A percentile compares a stretch with the other conserved stretches of the same genome.
phyloP scores from a whole-genome alignment of 1,140 invertebrate species.

The Drosophila mojavensis region DNA sequence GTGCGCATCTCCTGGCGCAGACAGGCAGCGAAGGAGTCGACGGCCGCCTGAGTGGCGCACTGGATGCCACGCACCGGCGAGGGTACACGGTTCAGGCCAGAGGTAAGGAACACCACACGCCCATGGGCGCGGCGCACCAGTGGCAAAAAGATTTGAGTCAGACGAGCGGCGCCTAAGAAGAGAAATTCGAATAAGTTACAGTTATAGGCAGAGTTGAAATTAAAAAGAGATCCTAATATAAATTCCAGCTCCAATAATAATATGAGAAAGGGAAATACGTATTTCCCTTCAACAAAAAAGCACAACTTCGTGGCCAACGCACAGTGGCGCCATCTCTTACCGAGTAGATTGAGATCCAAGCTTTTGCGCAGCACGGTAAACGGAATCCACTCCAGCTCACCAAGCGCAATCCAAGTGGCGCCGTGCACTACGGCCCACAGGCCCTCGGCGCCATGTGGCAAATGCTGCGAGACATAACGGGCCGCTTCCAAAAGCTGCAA shows the following conservation, averaged over 20 bases:
- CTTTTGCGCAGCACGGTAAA: slow-evolving; percentile 89
- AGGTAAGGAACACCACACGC: slow-evolving; percentile 88
- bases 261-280: no score
- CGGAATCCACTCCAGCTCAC: slow-evolving; percentile 95
- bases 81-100: slow-evolving; percentile 90
- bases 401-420: slow-evolving; percentile 93
- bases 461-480: slow-evolving; percentile 89
- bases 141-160: slow-evolving; percentile 92
- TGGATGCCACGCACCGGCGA: slow-evolving; percentile 92
- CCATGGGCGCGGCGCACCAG: slow-evolving; percentile 90
- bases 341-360: slow-evolving; percentile 91
- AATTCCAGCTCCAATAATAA: neutral
- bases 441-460: slow-evolving; percentile 90
- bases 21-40: slow-evolving; percentile 92
- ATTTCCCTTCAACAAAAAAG: neutral
- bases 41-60: slow-evolving; percentile 90
- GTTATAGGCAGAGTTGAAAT: neutral
- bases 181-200: slow-evolving; percentile 3
- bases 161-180: slow-evolving; percentile 86
- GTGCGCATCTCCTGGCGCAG: slow-evolving; percentile 92
- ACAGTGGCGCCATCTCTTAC: slow-evolving; percentile 69
- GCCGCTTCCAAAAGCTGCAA: slow-evolving; percentile 89
- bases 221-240: neutral
- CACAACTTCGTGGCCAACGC: no score
- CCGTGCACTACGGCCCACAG: slow-evolving; percentile 96